Evolutionary conservation across 2,888 invertebrate species (phyloP).

Genomic region (Drosophila mimica): DNA sequence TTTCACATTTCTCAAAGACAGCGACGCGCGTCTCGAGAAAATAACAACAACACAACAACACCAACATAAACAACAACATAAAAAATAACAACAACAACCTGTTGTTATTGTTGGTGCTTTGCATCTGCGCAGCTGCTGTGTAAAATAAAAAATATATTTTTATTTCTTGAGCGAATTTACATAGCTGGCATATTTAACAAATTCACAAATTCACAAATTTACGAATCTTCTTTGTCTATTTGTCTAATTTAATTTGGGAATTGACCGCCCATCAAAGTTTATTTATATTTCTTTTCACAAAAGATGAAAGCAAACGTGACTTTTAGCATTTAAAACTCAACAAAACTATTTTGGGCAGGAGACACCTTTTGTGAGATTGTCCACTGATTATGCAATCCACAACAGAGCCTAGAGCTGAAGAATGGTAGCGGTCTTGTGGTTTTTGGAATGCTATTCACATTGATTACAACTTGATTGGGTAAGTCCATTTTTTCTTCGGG

Average conservation of each 20-base stretch:
- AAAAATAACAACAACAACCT: slow-evolving; percentile 36
- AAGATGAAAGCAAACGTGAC: slow-evolving; percentile 79
- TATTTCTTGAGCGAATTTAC: slow-evolving; percentile 71
- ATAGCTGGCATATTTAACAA: slow-evolving; percentile 63
- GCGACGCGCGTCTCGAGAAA: slow-evolving; percentile 51
- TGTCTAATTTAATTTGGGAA: slow-evolving; percentile 71
- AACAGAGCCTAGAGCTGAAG: slow-evolving; percentile 32
- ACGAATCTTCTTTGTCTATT: slow-evolving; percentile 65
- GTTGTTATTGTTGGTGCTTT: slow-evolving; percentile 35
- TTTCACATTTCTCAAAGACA: slow-evolving; percentile 78
- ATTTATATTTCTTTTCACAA: slow-evolving; percentile 54
- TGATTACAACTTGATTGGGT: slow-evolving; percentile 44
- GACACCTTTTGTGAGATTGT: slow-evolving; percentile 38
- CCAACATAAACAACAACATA: slow-evolving; percentile 40
- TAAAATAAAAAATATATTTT: slow-evolving; percentile 53
- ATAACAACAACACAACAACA: slow-evolving; percentile 49
- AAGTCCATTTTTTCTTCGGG: not conserved
- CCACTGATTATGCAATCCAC: slow-evolving; percentile 44
- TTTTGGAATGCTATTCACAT: slow-evolving; percentile 47
- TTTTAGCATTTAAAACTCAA: slow-evolving; percentile 30
- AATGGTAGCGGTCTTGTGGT: slow-evolving; percentile 35
- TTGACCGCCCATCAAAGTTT: slow-evolving; percentile 53
- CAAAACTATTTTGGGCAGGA: slow-evolving; percentile 12
- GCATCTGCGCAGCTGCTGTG: slow-evolving; percentile 55
- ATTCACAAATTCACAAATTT: slow-evolving; percentile 50